Percentiles rank a stretch among this genome's conserved stretches.
phyloP scores from a whole-genome alignment of 2,888 invertebrate species.

The Drosophila conformis region DNA sequence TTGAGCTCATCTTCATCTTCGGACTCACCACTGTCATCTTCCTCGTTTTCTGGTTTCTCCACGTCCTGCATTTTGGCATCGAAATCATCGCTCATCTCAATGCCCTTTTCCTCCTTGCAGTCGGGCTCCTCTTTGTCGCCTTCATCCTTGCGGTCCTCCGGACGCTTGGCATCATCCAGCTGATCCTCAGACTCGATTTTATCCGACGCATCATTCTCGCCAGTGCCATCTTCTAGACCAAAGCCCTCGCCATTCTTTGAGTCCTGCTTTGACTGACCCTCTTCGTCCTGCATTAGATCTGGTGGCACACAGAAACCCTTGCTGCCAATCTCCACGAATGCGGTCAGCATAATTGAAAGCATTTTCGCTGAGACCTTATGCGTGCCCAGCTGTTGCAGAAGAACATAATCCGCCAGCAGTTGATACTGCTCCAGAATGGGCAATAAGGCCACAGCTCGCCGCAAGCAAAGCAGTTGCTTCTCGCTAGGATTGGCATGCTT shows the following conservation, averaged over 20 bases:
- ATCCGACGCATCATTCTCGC: conserved; percentile 96
- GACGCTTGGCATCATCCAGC: conserved; percentile 93
- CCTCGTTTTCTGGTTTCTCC: conserved; percentile 87
- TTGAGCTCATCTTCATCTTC: conserved; percentile 93
- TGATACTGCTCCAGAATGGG: conserved; percentile 92
- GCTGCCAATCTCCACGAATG: conserved; percentile 93
- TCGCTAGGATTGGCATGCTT: conserved; percentile 84
- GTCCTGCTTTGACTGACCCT: conserved; percentile 86
- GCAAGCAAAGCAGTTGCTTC: conserved; percentile 62
- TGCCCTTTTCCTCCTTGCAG: conserved; percentile 94
- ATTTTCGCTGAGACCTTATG: conserved; percentile 93
- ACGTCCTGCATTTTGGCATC: conserved; percentile 89
- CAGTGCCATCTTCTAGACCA: conserved; percentile 95
- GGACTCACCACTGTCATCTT: conserved; percentile 88
- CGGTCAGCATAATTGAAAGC: conserved; percentile 91
- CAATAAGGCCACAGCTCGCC: conserved; percentile 80
- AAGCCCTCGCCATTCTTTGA: conserved; percentile 90
- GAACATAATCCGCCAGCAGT: conserved; percentile 91
- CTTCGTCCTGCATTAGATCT: conserved; percentile 91
- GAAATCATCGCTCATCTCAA: conserved; percentile 98
- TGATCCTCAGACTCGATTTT: conserved; percentile 94
- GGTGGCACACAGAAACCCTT: conserved; percentile 97
- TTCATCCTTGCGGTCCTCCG: conserved; percentile 88
- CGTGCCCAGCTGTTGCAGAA: conserved; percentile 91
- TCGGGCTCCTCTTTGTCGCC: conserved; percentile 90